Evolutionary conservation across 2,888 invertebrate genomes (phyloP), one percentile per base, ranked within the genome.

Genomic region (Drosophila aldrichi): DNA sequence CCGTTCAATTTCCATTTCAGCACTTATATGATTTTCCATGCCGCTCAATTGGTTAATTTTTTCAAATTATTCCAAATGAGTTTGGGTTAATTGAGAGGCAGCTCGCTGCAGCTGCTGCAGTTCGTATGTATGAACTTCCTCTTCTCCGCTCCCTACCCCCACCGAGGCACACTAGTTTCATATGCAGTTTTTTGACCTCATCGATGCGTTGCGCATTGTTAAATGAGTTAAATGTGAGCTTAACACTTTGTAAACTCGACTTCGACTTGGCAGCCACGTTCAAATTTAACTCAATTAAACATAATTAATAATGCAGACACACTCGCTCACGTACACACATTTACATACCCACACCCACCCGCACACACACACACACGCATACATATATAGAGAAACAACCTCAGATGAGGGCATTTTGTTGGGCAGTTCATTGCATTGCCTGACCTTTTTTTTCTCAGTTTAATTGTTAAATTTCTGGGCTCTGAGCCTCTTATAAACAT

Each of bases 31-130:
- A 83, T 75, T 85, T 62, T 64, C 55, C 69, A 70, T 68, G 66
- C 69, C 61, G 48, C 63, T 84, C 88, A 84, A 84, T 84, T 84
- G 85, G 79, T 79, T 89, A 84, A 84, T 84, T 84, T 72, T 46
- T 55, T 68, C 25, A 79, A 89, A 84, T 84, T 89, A 87, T 84
- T 84, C 70, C 67, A 76, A 84, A 87, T 88, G 88, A 79, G 89
- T 79, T 69, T 74, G 82, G 79, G 82, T 87, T 76, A 89, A 89
- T 82, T 84, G 80, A 57, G 61, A 3, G 40, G 62, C 8, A 18
- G 64, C 57, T 40, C 12, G 62, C 57, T 43, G 51, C 58, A 40
- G 54, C 38, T 36, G 54, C 51, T 36, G 20, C 51, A 36, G 36
- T 18, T 32, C 51, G 32, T 4, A n/a, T n/a, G 32, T 34, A 18